Evolutionary conservation across 1,140 invertebrate genomes (phyloP).

Genomic region (Camponotus floridanus): DNA sequence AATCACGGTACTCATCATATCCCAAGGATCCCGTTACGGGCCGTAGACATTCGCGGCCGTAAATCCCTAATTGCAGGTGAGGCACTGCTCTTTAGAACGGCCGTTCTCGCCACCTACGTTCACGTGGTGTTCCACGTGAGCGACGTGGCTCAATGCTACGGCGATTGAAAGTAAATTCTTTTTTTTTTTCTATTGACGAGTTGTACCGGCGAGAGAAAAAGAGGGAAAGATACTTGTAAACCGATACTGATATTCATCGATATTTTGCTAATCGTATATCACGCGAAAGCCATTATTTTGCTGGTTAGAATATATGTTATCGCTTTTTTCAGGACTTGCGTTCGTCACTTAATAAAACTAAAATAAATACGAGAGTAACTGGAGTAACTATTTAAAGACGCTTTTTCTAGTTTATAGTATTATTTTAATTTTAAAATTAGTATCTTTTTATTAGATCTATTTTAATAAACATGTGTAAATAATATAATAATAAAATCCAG

Average conservation of each 20-base stretch:
- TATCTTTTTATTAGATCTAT: not conserved
- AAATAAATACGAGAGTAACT: not conserved
- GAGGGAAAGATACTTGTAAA: conserved; percentile 54
- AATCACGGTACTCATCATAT: conserved; percentile 5
- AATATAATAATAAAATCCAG: not conserved
- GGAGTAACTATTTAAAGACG: not conserved
- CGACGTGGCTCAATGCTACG: conserved; percentile 71
- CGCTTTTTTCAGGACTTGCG: not conserved
- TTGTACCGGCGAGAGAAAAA: not conserved
- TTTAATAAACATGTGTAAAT: not conserved
- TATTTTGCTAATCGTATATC: conserved; percentile 53
- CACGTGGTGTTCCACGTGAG: conserved; percentile 84
- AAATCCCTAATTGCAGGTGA: conserved; percentile 49
- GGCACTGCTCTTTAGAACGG: conserved; percentile 38
- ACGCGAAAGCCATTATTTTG: conserved; percentile 45
- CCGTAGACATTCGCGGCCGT: conserved; percentile 12
- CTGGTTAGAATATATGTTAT: not conserved
- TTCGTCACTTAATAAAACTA: not conserved
- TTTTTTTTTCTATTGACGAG: conserved; percentile 44
- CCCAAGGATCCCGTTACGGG: not conserved
- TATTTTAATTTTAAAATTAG: not conserved
- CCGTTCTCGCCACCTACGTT: conserved; percentile 76
- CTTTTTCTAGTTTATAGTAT: not conserved
- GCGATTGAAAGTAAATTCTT: conserved; percentile 77
- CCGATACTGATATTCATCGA: conserved; percentile 22